Percentiles rank a stretch among this genome's conserved stretches.
These are phyloP conservation scores for Corythornis cristatus DNA, from an alignment of 2,113 vertebrate genomes.

Conservation along the genomic window DNA sequence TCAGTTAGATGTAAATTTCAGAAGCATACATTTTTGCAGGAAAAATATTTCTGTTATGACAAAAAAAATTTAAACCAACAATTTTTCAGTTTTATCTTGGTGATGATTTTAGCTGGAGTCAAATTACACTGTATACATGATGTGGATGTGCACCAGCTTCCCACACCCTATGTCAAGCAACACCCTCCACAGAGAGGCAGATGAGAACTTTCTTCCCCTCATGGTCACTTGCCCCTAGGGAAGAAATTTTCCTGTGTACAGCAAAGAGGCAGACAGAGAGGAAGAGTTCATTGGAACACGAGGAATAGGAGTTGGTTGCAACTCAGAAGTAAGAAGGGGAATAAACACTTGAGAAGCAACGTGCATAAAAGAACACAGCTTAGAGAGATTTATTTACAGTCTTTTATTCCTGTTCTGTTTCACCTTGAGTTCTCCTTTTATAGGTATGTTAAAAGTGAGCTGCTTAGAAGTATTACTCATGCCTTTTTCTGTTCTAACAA, in stretches of 20 bases:
- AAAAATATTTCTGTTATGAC: not conserved
- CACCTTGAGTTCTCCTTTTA: not conserved
- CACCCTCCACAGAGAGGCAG: not conserved
- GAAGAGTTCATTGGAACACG: not conserved
- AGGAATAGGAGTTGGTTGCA: not conserved
- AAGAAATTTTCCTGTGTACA: not conserved
- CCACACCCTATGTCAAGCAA: accelerated
- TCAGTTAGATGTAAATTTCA: not conserved
- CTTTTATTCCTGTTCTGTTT: not conserved
- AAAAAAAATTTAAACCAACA: not conserved
- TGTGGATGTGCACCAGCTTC: not conserved
- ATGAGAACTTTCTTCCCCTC: not conserved
- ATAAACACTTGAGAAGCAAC: not conserved
- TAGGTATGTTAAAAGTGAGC: not conserved
- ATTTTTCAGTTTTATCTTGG: not conserved
- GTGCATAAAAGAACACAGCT: not conserved
- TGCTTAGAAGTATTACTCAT: not conserved
- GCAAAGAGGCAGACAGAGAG: not conserved
- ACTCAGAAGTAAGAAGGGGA: not conserved
- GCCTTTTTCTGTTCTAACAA: not conserved
- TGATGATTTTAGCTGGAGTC: not conserved
- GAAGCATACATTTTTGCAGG: not conserved
- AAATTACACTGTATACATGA: not conserved
- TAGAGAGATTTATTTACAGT: not conserved
- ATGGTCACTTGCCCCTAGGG: not conserved